Base-by-base conservation (phyloP, 1,140 invertebrate genomes). In the Hypothenemus hampei region DNA sequence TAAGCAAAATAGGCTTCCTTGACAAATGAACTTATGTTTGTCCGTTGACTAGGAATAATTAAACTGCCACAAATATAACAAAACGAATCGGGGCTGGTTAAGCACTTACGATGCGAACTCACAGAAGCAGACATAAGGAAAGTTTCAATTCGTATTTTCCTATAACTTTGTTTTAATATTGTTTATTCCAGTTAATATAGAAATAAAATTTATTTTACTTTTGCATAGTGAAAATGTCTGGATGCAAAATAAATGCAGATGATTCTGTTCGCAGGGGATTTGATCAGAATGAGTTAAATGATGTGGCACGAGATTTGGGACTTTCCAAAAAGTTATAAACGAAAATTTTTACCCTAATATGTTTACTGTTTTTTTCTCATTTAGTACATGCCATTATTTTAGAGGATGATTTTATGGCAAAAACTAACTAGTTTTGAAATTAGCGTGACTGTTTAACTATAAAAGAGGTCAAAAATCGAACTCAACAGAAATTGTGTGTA, bases 251-350 rank as follows among this genome's bases (percentile, higher is more conserved):
- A n/a, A 46, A 22, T 45, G 23, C 5, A 19, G 29, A 35, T 53
- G 51, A 33, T 19, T 15, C 22, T 1, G 24, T 3, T 20, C 36
- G 2, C 2, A 20, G 24, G 22, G 39, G 7, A 16, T 61, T 65
- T 29, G 55, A 37, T 23, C 59, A 70, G 52, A 22, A 36, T 20
- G 63, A 68, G 50, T 58, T 70, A 29, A 65, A 66, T 63, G 67
- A 71, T 57, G 49, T 69, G 33, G 31, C 8, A 36, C 35, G 15
- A 36, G n/a, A n/a, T n/a, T n/a, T n/a, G n/a, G n/a, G n/a, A n/a
- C n/a, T n/a, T n/a, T 16, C 6, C 15, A 36, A 36, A 36, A 36
- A 6, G 15, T n/a, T n/a, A n/a, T n/a, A n/a, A n/a, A n/a, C n/a
- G n/a, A n/a, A n/a, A n/a, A n/a, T n/a, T n/a, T n/a, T n/a, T n/a